phyloP scores from a whole-genome alignment of 2,888 invertebrate species.

The Petrophora chlorosata region DNA sequence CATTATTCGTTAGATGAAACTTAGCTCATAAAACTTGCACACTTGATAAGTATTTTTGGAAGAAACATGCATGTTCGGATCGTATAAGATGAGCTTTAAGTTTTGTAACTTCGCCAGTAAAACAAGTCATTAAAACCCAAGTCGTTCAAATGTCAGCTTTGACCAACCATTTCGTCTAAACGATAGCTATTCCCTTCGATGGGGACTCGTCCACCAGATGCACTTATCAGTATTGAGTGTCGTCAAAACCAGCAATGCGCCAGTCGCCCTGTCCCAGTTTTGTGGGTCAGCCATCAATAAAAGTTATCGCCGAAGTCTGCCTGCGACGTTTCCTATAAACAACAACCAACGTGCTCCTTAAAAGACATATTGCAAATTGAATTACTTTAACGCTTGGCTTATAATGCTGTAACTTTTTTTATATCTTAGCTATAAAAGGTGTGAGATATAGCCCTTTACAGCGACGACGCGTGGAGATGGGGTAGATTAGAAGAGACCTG shows the following conservation, averaged over 20 bases:
- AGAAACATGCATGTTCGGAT: background rate
- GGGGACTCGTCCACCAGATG: background rate
- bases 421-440: constrained; percentile 14
- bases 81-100: background rate
- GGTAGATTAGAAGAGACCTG: constrained; percentile 6
- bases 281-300: constrained; percentile 48
- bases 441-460: constrained; percentile 13
- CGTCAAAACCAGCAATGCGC: constrained; percentile 24
- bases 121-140: background rate
- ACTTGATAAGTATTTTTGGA: background rate
- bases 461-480: constrained; percentile 13
- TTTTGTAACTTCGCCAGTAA: too few species aligned
- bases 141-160: background rate
- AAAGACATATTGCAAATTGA: constrained; percentile 47
- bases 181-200: background rate
- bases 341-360: constrained; percentile 32
- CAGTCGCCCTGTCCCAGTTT: constrained; percentile 35
- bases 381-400: constrained; percentile 33
- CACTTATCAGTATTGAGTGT: constrained; percentile 10
- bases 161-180: background rate
- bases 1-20: constrained; percentile 3
- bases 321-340: constrained; percentile 40
- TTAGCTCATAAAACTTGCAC: background rate
- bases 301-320: constrained; percentile 44
- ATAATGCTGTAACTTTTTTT: constrained; percentile 11